These are phyloP conservation scores for Anguilla obscura DNA, from an alignment of 2,797 vertebrate species.

Conservation along the genomic window DNA sequence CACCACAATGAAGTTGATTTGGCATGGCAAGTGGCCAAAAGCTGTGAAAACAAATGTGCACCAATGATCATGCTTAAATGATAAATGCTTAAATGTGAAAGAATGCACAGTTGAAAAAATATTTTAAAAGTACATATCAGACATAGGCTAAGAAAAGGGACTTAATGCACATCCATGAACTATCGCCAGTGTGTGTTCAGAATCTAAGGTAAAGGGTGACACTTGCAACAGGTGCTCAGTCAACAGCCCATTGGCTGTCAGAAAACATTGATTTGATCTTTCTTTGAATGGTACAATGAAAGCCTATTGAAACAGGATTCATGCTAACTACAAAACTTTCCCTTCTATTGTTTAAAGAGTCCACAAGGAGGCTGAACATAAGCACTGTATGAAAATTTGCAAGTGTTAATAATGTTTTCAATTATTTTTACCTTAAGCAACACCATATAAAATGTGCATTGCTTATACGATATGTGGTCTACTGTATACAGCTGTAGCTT, in stretches of 20 bases:
- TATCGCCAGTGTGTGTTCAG: not conserved
- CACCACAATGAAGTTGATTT: not conserved
- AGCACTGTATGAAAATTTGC: not conserved
- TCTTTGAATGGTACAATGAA: not conserved
- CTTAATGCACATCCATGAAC: not conserved
- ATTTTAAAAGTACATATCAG: no score
- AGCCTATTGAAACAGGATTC: not conserved
- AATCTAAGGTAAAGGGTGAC: not conserved
- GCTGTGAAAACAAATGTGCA: not conserved
- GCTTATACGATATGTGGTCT: not conserved
- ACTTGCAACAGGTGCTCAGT: not conserved
- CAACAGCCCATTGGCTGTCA: not conserved
- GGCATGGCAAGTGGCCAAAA: not conserved
- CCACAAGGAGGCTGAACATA: not conserved
- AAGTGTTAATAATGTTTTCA: not conserved
- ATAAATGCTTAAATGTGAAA: no score
- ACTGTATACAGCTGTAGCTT: not conserved
- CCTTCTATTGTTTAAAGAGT: slow-evolving; percentile 1
- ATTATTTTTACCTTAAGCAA: not conserved
- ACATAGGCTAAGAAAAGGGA: no score
- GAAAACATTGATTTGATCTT: not conserved
- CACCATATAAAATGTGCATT: not conserved
- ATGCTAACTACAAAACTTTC: not conserved
- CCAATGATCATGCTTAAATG: not conserved
- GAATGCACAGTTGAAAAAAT: no score